Evolutionary conservation across 2,888 invertebrate genomes (phyloP).

Genomic region (Drosophila parthenogenetica): DNA sequence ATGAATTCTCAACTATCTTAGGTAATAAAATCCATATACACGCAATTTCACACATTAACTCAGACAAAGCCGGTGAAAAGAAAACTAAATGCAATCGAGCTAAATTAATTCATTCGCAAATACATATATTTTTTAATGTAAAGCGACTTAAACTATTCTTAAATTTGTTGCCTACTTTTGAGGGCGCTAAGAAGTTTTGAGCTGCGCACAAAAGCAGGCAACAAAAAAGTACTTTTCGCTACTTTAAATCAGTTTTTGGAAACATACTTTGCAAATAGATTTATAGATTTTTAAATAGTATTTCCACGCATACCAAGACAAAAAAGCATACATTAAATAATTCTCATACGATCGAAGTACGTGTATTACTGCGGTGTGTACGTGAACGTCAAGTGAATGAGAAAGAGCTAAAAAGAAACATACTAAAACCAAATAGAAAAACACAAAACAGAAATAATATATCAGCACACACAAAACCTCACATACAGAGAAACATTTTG

Average conservation of each 20-base stretch:
- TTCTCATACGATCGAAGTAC: background rate
- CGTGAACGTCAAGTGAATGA: conserved; percentile 2
- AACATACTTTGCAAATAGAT: conserved; percentile 12
- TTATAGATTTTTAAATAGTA: conserved; percentile 2
- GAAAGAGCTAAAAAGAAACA: conserved; percentile 6
- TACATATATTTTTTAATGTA: background rate
- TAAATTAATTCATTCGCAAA: too few species aligned
- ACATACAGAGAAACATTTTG: background rate
- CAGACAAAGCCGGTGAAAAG: conserved; percentile 17
- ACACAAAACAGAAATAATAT: too few species aligned
- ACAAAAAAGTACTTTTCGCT: background rate
- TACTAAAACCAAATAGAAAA: too few species aligned
- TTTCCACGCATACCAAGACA: background rate
- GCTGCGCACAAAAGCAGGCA: background rate
- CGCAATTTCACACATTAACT: conserved; percentile 17
- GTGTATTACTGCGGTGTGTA: conserved; percentile 5
- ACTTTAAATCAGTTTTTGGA: background rate
- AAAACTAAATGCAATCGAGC: background rate
- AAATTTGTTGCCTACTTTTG: background rate
- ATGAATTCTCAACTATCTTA: conserved; percentile 30
- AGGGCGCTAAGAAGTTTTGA: background rate
- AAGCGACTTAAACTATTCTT: background rate
- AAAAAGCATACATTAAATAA: background rate
- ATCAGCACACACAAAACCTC: background rate
- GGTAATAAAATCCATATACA: conserved; percentile 16